Evolutionary conservation across 2,113 vertebrate species (phyloP).

Genomic region (Sylvilagus bachmani): DNA sequence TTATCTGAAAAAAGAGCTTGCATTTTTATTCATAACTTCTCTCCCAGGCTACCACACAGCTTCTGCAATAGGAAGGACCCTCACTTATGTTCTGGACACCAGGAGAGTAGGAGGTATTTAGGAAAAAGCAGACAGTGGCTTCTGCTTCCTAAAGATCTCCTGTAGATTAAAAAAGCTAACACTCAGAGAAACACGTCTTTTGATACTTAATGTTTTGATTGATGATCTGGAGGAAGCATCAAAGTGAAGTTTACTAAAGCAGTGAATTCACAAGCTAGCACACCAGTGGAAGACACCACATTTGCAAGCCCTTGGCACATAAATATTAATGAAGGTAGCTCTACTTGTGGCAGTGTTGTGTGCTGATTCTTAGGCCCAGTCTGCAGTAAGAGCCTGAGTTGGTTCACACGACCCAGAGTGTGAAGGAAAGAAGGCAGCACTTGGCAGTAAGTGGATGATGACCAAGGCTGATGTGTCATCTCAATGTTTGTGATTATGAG

Average conservation of each 20-base stretch:
- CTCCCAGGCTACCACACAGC: neutral
- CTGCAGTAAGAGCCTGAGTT: neutral
- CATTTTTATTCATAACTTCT: neutral
- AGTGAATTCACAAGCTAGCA: neutral
- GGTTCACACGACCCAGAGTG: neutral
- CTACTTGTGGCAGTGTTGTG: neutral
- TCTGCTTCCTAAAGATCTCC: neutral
- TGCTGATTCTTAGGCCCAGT: neutral
- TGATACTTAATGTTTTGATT: neutral
- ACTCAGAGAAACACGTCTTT: too few species aligned
- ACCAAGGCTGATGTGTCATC: neutral
- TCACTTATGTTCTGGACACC: neutral
- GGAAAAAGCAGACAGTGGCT: neutral
- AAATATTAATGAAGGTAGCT: neutral
- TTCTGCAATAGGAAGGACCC: neutral
- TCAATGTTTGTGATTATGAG: neutral
- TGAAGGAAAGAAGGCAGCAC: neutral
- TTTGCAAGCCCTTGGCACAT: neutral
- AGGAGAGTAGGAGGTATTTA: neutral
- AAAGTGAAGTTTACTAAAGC: neutral
- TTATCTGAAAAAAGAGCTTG: neutral
- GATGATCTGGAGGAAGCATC: neutral
- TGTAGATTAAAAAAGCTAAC: neutral
- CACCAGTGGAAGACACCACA: neutral
- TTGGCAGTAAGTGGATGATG: neutral